Evolutionary conservation across 2,797 vertebrate genomes (phyloP), one percentile per base, ranked within the genome.

Genomic region (Acanthurus leucopareius): DNA sequence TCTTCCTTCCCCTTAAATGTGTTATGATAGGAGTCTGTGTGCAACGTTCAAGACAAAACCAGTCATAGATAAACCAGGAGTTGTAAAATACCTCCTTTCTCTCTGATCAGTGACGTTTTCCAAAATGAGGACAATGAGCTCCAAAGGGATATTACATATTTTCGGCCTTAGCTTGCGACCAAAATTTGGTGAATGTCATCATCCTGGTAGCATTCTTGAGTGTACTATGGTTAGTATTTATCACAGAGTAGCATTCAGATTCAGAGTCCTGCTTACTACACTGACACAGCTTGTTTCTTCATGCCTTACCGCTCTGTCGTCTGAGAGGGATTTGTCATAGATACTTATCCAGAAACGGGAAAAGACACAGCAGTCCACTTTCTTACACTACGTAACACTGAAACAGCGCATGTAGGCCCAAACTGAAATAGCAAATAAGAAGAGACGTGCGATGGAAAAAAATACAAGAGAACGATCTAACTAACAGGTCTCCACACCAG

Each of bases 401-500:
- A 80, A 85, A 80, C 59, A 65, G 28, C 25, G 22, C 68, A 25
- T 49, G 69, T 6, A 89, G 88, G 87, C 89, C 89, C 40, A 57
- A 32, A 73, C 38, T 67, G 15, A 68, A 83, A 70, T 6, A 58
- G 44, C 71, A 79, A 79, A 86, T 35, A 73, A 83, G 79, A 79
- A 1, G 48, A 82, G 70, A 62, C 35, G 59, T 73, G 64, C 44
- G 44, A 81, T 35, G 73, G 32, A 83, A 56, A 62, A 60, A 59
- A 59, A 69, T 40, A 40, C 19, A 53, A 77, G 40, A 64, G 40
- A 73, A 53, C 7, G 38, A 72, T 77, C 69, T 80, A 71, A 86
- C 90, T 88, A 92, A 91, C 85, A 91, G 91, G 88, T 92, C 82
- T 83, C 86, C 79, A 61, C 74, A 90, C 84, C 73, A 6, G 82